Evolutionary conservation across 2,113 vertebrate species (phyloP).

Genomic region (Noctilio leporinus): DNA sequence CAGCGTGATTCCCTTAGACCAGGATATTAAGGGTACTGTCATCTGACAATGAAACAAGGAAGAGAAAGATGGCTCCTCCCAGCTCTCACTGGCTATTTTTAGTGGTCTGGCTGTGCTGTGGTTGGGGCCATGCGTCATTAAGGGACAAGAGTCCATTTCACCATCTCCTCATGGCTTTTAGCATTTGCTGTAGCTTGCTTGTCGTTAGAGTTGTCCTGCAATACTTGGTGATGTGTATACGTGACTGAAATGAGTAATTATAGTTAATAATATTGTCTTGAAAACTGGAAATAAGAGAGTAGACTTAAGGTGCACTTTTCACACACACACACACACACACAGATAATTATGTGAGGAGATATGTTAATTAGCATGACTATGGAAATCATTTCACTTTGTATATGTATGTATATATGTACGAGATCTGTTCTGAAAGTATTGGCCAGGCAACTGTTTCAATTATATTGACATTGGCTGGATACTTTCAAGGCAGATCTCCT

Average conservation of each 20-base stretch:
- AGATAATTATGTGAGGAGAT: not conserved
- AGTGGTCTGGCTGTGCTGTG: not conserved
- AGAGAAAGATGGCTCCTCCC: not conserved
- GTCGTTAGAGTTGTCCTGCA: not conserved
- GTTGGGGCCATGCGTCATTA: not conserved
- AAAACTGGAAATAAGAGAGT: not conserved
- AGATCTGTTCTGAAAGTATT: no score
- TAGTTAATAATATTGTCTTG: not conserved
- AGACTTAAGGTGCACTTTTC: not conserved
- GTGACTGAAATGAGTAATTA: constrained; percentile 12
- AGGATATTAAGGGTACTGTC: not conserved
- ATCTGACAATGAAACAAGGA: not conserved
- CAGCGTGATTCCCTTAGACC: not conserved
- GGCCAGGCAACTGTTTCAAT: no score
- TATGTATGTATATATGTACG: not conserved
- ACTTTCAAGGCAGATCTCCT: no score
- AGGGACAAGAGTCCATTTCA: not conserved
- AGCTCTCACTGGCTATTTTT: not conserved
- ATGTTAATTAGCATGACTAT: not conserved
- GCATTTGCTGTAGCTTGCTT: not conserved
- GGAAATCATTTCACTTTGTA: not conserved
- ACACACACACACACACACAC: not conserved
- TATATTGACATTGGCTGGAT: no score
- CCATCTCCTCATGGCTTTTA: not conserved
- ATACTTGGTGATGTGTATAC: not conserved